Evolutionary conservation across 2,888 invertebrate species (phyloP), one percentile per base, ranked within the genome.

Genomic region (Autographa gamma): DNA sequence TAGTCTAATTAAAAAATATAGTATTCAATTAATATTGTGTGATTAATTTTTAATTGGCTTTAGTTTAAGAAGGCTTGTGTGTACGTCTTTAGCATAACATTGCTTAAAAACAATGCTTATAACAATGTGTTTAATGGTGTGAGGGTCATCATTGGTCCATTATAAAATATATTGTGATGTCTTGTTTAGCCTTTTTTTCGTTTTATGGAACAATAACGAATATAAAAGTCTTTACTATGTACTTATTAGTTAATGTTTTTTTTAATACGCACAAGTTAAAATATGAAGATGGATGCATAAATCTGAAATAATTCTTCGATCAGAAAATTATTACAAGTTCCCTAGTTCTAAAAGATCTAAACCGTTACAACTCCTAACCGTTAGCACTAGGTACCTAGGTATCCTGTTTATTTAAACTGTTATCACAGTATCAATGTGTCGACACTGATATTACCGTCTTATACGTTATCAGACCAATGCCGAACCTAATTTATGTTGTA

Each of bases 391-490:
- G 13, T 25, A 32, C 32, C 34, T 60, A 65, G 56, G 19, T 65
- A 66, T 64, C 34, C 25, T 69, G 61, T 54, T 70, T 75, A 80
- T 78, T 78, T 54, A 62, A 58, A 9, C 18, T 61, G 60, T 74
- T 81, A 81, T 83, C 77, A 60, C 54, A 41, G 58, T 79, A 75
- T 81, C 82, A 68, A 79, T 74, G 72, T 13, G 52, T 66, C 69
- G 71, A 48, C 71, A 67, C 79, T 78, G 81, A 74, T 83, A 76
- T 73, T 60, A 56, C 34, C 59, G 61, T 38, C 76, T 38, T 56
- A 58, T 54, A 2, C 32, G 60, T 77, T 82, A 82, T 83, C 84
- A 68, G 63, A 60, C 63, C 73, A 77, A 72, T 77, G 71, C 70
- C 82, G 68, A 74, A 66, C 67, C 64, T 76, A 79, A 83, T 83